phyloP scores from a whole-genome alignment of 2,113 vertebrate genomes.

The Odontesthes bonariensis region DNA sequence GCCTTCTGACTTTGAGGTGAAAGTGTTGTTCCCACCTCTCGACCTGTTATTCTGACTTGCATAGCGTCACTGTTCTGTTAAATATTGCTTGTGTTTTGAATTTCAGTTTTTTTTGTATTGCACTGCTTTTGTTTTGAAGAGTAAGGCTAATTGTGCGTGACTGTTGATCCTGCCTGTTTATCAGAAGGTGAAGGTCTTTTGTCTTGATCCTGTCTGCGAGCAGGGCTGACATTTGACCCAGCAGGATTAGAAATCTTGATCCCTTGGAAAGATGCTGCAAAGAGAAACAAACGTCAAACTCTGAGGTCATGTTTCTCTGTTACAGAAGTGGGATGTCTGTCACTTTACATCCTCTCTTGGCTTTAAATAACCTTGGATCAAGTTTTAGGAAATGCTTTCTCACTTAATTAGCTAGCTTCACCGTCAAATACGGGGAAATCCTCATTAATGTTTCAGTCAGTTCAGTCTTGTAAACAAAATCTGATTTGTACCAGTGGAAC shows the following conservation, averaged over 20 bases:
- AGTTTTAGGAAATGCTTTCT: background rate
- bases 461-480: constrained; percentile 22
- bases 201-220: constrained; percentile 52
- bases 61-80: constrained; percentile 4
- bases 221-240: constrained; percentile 55
- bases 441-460: background rate
- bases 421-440: background rate
- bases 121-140: background rate
- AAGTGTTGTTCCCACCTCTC: background rate
- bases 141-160: background rate
- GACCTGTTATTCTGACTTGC: background rate
- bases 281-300: constrained; percentile 30
- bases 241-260: constrained; percentile 72
- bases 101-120: background rate
- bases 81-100: background rate
- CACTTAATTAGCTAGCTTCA: background rate
- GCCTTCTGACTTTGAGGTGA: background rate
- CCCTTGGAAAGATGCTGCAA: constrained; percentile 39
- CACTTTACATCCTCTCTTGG: constrained; percentile 4
- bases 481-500: constrained; percentile 12
- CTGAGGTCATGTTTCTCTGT: constrained; percentile 17
- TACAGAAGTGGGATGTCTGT: constrained; percentile 15
- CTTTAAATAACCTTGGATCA: background rate
- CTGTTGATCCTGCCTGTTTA: constrained; percentile 27
- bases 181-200: constrained; percentile 42